Conservation (phyloP, 2,797 vertebrate species). For the Enteromius radiatus region DNA sequence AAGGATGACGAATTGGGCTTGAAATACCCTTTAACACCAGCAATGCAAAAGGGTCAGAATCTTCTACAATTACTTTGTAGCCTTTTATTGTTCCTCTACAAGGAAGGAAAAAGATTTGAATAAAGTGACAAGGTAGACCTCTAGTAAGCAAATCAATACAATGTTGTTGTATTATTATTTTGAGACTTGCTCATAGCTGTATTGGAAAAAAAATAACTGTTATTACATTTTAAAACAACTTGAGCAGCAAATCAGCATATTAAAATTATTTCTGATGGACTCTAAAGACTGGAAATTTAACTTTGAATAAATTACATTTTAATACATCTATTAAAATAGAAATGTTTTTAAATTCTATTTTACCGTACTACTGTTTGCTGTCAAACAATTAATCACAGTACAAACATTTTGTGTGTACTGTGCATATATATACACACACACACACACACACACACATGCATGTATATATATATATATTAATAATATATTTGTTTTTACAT, state of each 20-base stretch:
- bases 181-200: neutral
- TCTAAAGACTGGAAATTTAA: neutral
- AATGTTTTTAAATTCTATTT: too few relatives aligned
- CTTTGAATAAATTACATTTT: neutral
- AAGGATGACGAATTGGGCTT: constrained; percentile 82
- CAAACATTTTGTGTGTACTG: too few relatives aligned
- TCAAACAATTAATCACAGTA: too few relatives aligned
- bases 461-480: too few relatives aligned
- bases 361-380: neutral
- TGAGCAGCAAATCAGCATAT: neutral
- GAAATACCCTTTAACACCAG: constrained; percentile 81
- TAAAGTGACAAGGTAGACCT: neutral
- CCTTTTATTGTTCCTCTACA: neutral
- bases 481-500: too few relatives aligned
- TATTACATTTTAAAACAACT: too few relatives aligned
- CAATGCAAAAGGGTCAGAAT: constrained; percentile 81
- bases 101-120: neutral
- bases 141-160: neutral
- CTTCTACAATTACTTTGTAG: neutral
- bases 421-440: too few relatives aligned
- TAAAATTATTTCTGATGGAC: neutral
- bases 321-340: neutral
- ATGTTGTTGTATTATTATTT: neutral
- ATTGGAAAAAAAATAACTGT: neutral
- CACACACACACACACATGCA: too few relatives aligned